Percentiles rank a stretch among this genome's conserved stretches.
Conservation (phyloP, 2,113 vertebrate genomes). For the Cololabis saira region DNA sequence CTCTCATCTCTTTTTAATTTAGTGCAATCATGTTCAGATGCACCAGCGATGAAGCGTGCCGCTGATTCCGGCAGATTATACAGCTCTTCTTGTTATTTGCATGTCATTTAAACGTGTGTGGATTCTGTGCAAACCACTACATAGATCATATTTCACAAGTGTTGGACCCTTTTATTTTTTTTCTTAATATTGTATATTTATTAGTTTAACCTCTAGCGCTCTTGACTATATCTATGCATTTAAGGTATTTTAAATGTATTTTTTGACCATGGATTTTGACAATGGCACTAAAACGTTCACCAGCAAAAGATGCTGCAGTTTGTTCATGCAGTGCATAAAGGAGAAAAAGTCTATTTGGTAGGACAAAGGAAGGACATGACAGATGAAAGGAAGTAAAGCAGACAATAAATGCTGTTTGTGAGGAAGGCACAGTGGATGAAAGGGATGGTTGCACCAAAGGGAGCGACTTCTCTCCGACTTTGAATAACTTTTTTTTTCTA, state of each 20-base stretch:
- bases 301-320: not conserved
- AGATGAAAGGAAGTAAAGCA: conserved; percentile 17
- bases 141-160: not conserved
- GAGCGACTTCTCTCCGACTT: too few species aligned
- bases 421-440: conserved; percentile 27
- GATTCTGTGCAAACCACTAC: not conserved
- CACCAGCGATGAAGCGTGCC: conserved; percentile 13
- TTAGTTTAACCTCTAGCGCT: not conserved
- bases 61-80: conserved; percentile 34
- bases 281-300: not conserved
- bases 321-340: not conserved
- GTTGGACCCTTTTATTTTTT: not conserved
- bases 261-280: too few species aligned
- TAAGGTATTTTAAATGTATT: not conserved
- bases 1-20: conserved; percentile 33
- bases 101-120: conserved; percentile 2
- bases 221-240: not conserved
- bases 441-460: conserved; percentile 4
- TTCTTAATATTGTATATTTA: not conserved
- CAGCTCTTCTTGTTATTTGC: conserved; percentile 12
- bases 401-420: conserved; percentile 19
- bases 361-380: conserved; percentile 13
- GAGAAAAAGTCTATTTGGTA: not conserved
- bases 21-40: conserved; percentile 22
- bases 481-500: too few species aligned